Percentiles rank a stretch among this genome's conserved stretches.
Conservation (phyloP, 2,113 vertebrate species). For the Tragelaphus scriptus region DNA sequence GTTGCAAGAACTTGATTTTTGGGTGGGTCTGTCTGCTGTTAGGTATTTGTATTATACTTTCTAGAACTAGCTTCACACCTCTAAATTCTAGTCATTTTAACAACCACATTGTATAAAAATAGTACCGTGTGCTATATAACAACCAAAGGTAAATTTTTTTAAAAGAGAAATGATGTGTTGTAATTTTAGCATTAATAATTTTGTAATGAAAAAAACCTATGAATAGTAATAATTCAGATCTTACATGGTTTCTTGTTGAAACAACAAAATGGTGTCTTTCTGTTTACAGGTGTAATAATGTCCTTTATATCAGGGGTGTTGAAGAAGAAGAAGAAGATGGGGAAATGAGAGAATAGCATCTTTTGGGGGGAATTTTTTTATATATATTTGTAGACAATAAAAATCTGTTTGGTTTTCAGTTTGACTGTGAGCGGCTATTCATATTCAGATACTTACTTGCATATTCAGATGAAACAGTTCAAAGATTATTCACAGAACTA, state of each 20-base stretch:
- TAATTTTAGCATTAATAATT: not conserved
- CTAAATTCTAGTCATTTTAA: not conserved
- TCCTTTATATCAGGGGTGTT: conserved; percentile 98
- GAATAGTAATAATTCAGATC: not conserved
- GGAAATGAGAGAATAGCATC: conserved; percentile 95
- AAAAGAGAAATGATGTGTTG: not conserved
- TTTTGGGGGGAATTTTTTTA: conserved; percentile 46
- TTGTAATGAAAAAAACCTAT: not conserved
- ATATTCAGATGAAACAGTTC: not conserved
- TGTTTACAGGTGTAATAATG: conserved; percentile 93
- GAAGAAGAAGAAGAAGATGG: conserved; percentile 99
- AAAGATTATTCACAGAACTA: not conserved
- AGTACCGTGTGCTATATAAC: not conserved
- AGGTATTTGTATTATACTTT: not conserved
- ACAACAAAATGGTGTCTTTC: conserved; percentile 56
- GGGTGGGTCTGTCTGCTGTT: not conserved
- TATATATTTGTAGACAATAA: conserved; percentile 82
- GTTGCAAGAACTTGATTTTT: not conserved
- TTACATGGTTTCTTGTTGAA: not conserved
- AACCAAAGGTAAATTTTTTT: not conserved
- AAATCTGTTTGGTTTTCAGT: conserved; percentile 72
- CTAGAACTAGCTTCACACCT: not conserved
- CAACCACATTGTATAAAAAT: not conserved
- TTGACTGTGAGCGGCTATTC: conserved; percentile 55
- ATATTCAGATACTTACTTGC: not conserved